Evolutionary conservation across 1,140 invertebrate species (phyloP), one percentile per base, ranked within the genome.

Genomic region (Microvelia longipes): DNA sequence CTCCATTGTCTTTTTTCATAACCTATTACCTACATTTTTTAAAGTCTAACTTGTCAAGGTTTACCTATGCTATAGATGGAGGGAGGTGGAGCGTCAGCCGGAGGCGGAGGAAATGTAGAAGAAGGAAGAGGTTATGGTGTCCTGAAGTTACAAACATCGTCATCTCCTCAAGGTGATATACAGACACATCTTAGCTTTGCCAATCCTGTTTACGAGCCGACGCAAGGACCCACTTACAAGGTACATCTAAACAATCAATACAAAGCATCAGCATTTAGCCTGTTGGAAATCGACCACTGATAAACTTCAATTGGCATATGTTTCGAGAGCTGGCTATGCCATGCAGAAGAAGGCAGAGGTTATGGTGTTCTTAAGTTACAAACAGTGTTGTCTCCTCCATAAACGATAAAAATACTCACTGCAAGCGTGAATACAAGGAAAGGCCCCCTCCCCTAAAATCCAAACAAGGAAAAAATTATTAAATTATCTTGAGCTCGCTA

Each of bases 171-270:
- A 70, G 65, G 26, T 15, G 24, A 35, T 5, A n/a, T n/a, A n/a
- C 68, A 68, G 1, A 79, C 78, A 71, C 84, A 85, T 70, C 82
- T 82, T 68, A 89, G 87, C 73, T 90, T 89, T 75, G 87, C 89
- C 29, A 92, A 91, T 81, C 90, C 90, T 0, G 88, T 90, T 1
- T 91, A 92, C 72, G 90, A 91, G 73, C 84, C 87, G 2, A 83
- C 82, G 1, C 80, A 28, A 66, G 75, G 73, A 14, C 81, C 85
- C 15, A 85, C 84, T 0, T 92, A 90, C 74, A 91, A 92, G 78
- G 91, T 92, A 64, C 19, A 11, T 19, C 35, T 60, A 60, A 60
- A 11, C 19, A n/a, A n/a, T n/a, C n/a, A n/a, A n/a, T n/a, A n/a
- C n/a, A n/a, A n/a, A n/a, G n/a, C n/a, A n/a, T n/a, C n/a, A n/a